phyloP scores from a whole-genome alignment of 2,888 invertebrate genomes.

The Ferdinandea cuprea region DNA sequence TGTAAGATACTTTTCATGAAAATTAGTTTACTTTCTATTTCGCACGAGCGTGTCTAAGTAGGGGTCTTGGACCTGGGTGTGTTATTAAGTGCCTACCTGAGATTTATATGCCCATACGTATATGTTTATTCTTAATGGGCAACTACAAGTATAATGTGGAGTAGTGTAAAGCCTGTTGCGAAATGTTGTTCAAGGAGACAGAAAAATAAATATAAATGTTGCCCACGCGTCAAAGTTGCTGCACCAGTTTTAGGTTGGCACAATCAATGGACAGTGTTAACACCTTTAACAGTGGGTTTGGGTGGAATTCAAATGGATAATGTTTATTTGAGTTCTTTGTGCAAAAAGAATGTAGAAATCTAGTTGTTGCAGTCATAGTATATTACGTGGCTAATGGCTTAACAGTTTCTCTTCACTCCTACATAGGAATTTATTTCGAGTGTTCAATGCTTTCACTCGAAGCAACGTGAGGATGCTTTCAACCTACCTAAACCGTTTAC shows the following conservation, averaged over 20 bases:
- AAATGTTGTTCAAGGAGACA: conserved; percentile 51
- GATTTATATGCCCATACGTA: conserved; percentile 8
- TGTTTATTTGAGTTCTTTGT: conserved; percentile 31
- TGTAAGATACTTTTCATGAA: neutral
- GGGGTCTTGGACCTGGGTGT: conserved; percentile 48
- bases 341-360: neutral
- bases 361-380: neutral
- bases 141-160: neutral
- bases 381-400: neutral
- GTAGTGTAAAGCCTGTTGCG: conserved; percentile 26
- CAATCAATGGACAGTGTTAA: conserved; percentile 26
- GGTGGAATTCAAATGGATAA: conserved; percentile 7
- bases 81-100: conserved; percentile 20
- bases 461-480: too few relatives aligned
- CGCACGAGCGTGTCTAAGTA: conserved; percentile 5
- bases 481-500: too few relatives aligned
- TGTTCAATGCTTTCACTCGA: too few relatives aligned
- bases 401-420: too few relatives aligned
- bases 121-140: neutral
- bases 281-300: conserved; percentile 36
- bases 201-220: conserved; percentile 5
- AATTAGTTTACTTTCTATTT: conserved; percentile 60
- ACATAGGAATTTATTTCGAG: too few relatives aligned
- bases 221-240: conserved; percentile 54
- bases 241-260: conserved; percentile 49